Evolutionary conservation across 2,888 invertebrate species (phyloP).

Genomic region (Coleophora flavipennella): DNA sequence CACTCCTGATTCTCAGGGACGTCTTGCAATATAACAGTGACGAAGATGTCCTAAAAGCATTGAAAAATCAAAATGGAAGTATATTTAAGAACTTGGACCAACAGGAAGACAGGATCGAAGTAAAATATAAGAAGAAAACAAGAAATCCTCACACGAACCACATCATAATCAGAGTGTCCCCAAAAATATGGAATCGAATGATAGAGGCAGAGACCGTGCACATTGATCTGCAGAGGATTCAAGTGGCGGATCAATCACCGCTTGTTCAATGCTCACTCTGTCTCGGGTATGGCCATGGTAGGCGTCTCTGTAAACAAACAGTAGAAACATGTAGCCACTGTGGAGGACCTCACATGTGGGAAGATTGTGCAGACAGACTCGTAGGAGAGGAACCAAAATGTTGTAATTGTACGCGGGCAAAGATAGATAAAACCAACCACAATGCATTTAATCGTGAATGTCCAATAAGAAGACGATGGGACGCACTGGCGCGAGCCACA

Average conservation of each 20-base stretch:
- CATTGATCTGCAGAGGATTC: conserved; percentile 13
- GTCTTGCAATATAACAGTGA: conserved; percentile 1
- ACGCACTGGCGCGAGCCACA: neutral
- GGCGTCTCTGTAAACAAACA: neutral
- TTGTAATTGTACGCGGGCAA: conserved; percentile 3
- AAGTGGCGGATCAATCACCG: conserved; percentile 13
- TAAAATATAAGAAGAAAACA: neutral
- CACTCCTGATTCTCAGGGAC: conserved; percentile 4
- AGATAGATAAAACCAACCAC: neutral
- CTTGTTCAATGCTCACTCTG: conserved; percentile 10
- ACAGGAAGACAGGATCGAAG: neutral
- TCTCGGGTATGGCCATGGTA: neutral
- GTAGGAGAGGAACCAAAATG: neutral
- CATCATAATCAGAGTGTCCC: conserved; percentile 3
- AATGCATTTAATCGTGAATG: neutral
- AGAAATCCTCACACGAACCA: neutral
- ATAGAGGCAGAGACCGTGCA: conserved; percentile 7
- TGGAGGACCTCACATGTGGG: neutral
- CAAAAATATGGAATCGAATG: conserved; percentile 5
- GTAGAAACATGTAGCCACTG: neutral
- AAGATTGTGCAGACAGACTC: neutral
- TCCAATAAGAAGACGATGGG: neutral
- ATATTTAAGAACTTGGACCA: neutral
- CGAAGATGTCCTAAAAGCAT: neutral
- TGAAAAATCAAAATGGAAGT: neutral